Percentiles rank a stretch among this genome's conserved stretches.
Conservation (phyloP, 2,888 invertebrate genomes). For the Drepana falcataria region DNA sequence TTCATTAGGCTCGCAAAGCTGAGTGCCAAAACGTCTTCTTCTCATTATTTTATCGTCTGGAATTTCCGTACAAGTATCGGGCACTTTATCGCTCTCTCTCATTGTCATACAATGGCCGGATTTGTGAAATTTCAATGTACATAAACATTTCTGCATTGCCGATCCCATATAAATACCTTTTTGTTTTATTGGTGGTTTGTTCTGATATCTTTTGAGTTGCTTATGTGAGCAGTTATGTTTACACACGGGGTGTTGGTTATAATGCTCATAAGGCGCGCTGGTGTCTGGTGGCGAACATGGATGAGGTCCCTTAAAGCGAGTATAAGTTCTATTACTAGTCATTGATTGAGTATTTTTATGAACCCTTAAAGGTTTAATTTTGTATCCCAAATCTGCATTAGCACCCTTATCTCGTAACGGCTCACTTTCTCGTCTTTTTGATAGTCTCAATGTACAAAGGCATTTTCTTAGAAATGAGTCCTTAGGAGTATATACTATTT, state of each 20-base stretch:
- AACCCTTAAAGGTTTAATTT: not conserved
- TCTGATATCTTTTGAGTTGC: not conserved
- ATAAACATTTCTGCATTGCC: not conserved
- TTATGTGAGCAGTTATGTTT: not conserved
- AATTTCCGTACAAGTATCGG: not conserved
- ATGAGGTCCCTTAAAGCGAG: not conserved
- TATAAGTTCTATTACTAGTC: not conserved
- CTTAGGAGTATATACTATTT: not conserved
- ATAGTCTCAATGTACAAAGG: constrained; percentile 2
- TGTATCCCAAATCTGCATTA: not conserved
- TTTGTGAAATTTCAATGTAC: not conserved
- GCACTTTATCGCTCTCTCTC: not conserved
- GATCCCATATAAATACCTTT: not conserved
- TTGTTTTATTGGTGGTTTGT: not conserved
- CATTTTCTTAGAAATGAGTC: constrained; percentile 1
- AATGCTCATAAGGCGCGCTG: not conserved
- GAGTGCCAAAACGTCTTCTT: no score
- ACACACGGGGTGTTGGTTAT: not conserved
- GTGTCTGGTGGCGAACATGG: not conserved
- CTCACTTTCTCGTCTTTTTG: constrained; percentile 4
- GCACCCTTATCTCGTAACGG: constrained; percentile 1
- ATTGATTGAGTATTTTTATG: not conserved
- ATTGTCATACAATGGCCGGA: not conserved
- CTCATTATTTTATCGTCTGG: not conserved
- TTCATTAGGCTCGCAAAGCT: not conserved